phyloP scores from a whole-genome alignment of 35 echinoderm and acorn worm species.

The Diadema setosum region DNA sequence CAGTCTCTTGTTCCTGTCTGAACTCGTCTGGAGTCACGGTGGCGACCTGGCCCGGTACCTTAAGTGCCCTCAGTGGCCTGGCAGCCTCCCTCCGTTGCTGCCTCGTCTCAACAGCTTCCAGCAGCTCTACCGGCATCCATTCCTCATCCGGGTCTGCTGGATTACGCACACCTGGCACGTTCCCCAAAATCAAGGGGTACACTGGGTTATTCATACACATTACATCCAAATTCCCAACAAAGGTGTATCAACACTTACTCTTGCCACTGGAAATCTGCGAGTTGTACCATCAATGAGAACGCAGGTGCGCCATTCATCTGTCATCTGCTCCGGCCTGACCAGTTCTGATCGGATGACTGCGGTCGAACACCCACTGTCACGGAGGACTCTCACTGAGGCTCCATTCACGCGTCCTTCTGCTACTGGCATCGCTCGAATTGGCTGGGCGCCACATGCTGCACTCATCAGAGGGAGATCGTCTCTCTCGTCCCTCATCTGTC shows the following conservation, averaged over 20 bases:
- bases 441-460: background rate
- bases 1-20: background rate
- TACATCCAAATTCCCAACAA: conserved; percentile 54
- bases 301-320: conserved; percentile 22
- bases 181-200: conserved; percentile 77
- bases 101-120: background rate
- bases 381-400: conserved; percentile 11
- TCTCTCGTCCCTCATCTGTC: background rate
- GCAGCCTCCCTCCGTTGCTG: background rate
- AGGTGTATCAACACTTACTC: conserved; percentile 55
- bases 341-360: conserved; percentile 32
- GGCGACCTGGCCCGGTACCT: background rate
- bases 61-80: background rate
- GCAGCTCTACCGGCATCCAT: conserved; percentile 7
- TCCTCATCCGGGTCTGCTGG: conserved; percentile 55
- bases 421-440: conserved; percentile 21
- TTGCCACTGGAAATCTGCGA: conserved; percentile 42
- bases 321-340: conserved; percentile 35
- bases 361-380: conserved; percentile 70
- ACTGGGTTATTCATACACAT: conserved; percentile 60
- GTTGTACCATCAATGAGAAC: conserved; percentile 64
- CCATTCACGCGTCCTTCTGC: conserved; percentile 5
- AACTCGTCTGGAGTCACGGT: background rate
- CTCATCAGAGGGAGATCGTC: background rate
- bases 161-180: conserved; percentile 43